Base-by-base conservation (phyloP, 2,113 vertebrate genomes). In the Alaudala cheleensis region DNA sequence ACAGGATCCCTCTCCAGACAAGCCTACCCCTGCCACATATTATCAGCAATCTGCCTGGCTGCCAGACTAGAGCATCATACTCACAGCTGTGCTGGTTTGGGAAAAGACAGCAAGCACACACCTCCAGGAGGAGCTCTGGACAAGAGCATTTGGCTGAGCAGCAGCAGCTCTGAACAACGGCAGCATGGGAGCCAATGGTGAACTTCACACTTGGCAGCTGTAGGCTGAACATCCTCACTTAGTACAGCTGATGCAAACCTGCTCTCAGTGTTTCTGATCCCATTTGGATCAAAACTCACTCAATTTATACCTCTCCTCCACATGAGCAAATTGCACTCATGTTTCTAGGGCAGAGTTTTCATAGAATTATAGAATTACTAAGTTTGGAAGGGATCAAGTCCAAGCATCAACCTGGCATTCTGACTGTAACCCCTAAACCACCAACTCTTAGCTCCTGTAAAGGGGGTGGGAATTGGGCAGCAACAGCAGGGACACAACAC, bases 61-160 rank as follows among this genome's bases (percentile, higher is more conserved):
- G 86, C 80, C 73, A 82, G 49, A 74, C 66, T 44, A n/a, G 47
- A 31, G 34, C 5, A 2, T 60, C 66, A 7, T 9, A 4, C 15
- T 76, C 86, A 47, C 57, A 64, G 60, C 88, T 76, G 26, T 33
- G 74, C 66, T 60, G 39, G 0, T 80, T 88, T 64, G 58, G 74
- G 66, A 82, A 67, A 34, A 74, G 49, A 26, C 16, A n/a, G 61
- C 74, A 54, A 44, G 42, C 47, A 44, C 40, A 26, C 25, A 62
- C 22, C 85, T 93, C 61, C 61, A 85, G 81, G 66, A 85, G 78
- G 78, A 94, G 81, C 77, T 85, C 49, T 74, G 90, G 73, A 60
- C 44, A 50, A 13, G 17, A 56, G 28, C 2, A 1, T 62, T 49
- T 58, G 64, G 5, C 70, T 31, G 54, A 77, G 45, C 2, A 1